These are phyloP conservation scores for Glaucidium brasilianum DNA, from an alignment of 2,113 vertebrate species.

Conservation along the genomic window DNA sequence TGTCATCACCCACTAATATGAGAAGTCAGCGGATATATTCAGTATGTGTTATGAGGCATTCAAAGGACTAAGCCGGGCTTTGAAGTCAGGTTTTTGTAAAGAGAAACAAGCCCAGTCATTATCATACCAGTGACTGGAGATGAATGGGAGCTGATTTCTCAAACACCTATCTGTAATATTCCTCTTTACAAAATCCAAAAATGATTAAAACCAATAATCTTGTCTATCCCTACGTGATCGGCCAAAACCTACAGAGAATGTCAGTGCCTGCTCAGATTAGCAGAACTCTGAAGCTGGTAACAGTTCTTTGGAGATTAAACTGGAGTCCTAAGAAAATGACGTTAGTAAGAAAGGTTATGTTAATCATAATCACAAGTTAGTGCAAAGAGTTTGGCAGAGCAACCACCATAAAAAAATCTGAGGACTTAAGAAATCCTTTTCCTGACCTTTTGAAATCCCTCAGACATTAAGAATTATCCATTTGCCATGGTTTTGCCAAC, in stretches of 20 bases:
- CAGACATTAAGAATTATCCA: neutral
- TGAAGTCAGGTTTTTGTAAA: neutral
- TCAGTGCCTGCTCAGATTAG: neutral
- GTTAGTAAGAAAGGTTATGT: neutral
- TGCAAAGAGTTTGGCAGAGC: neutral
- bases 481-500: neutral
- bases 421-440: neutral
- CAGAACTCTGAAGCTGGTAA: neutral
- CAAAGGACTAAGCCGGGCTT: neutral
- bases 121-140: neutral
- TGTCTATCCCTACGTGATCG: accelerated
- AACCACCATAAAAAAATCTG: neutral
- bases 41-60: neutral
- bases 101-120: neutral
- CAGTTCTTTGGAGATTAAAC: neutral
- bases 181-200: neutral
- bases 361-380: neutral
- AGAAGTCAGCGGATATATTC: neutral
- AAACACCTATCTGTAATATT: neutral
- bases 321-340: neutral
- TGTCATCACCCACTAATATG: neutral
- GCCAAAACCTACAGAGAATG: neutral
- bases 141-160: neutral
- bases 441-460: neutral
- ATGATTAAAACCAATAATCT: neutral